These are phyloP conservation scores for Chrysochloris asiatica DNA, from an alignment of 2,113 vertebrate species.

Conservation along the genomic window DNA sequence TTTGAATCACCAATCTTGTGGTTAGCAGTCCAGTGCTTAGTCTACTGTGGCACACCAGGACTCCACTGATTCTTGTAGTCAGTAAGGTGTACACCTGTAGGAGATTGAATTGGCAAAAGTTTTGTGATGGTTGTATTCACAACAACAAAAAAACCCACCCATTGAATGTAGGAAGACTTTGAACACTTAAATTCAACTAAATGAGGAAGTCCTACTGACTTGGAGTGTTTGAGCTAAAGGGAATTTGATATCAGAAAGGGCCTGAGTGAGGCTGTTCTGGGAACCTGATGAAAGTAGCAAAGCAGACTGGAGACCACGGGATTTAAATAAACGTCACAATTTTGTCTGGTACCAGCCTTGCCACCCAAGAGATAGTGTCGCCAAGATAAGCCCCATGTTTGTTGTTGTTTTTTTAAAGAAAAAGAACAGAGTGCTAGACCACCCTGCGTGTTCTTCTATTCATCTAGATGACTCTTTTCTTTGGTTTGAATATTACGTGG, in stretches of 20 bases:
- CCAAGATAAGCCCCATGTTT: neutral
- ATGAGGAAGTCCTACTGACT: neutral
- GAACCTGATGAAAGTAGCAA: neutral
- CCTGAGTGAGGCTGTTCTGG: neutral
- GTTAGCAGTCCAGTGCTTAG: no score
- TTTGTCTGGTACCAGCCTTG: neutral
- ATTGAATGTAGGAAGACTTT: constrained; percentile 1
- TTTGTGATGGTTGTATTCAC: neutral
- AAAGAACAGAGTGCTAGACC: constrained; percentile 28
- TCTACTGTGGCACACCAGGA: no score
- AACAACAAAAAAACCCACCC: neutral
- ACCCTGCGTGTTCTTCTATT: constrained; percentile 53
- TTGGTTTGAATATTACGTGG: constrained; percentile 26
- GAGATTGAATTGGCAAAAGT: neutral
- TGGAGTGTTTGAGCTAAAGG: neutral
- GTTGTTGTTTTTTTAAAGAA: no score
- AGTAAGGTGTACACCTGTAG: neutral
- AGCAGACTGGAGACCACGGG: neutral
- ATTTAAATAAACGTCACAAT: neutral
- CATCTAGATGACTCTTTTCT: constrained; percentile 13
- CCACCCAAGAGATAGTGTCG: constrained; percentile 21
- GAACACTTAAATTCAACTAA: neutral
- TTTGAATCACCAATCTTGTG: no score
- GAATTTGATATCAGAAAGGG: neutral
- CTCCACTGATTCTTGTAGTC: no score